phyloP scores from a whole-genome alignment of 2,113 vertebrate genomes.

The Uria lomvia region DNA sequence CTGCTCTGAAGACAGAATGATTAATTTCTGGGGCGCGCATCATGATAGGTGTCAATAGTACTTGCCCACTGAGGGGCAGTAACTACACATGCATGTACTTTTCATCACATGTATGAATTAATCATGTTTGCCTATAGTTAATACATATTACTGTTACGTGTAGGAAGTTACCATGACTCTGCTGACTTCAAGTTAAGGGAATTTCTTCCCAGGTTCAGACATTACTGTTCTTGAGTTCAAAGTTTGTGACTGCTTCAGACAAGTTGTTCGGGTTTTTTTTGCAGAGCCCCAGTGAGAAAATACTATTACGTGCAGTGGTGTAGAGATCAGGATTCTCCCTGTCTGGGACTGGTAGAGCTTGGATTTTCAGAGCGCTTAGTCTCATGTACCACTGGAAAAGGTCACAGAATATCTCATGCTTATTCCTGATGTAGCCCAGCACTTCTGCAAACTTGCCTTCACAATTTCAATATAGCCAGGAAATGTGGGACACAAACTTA shows the following conservation, averaged over 20 bases:
- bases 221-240: background rate
- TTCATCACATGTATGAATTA: background rate
- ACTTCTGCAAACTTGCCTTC: background rate
- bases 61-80: background rate
- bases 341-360: background rate
- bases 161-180: background rate
- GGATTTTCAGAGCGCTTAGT: background rate
- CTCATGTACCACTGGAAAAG: background rate
- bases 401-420: background rate
- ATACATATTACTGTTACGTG: background rate
- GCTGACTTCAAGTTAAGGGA: background rate
- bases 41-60: background rate
- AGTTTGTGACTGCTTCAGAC: background rate
- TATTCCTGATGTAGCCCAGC: background rate
- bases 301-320: background rate
- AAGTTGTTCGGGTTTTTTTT: background rate
- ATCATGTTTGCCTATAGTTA: background rate
- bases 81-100: background rate
- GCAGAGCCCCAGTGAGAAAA: background rate
- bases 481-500: background rate
- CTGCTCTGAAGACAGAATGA: background rate
- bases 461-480: background rate
- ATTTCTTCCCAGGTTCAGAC: background rate
- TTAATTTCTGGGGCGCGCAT: background rate
- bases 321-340: background rate